phyloP scores from a whole-genome alignment of 2,113 vertebrate species.

The Phaethon lepturus region DNA sequence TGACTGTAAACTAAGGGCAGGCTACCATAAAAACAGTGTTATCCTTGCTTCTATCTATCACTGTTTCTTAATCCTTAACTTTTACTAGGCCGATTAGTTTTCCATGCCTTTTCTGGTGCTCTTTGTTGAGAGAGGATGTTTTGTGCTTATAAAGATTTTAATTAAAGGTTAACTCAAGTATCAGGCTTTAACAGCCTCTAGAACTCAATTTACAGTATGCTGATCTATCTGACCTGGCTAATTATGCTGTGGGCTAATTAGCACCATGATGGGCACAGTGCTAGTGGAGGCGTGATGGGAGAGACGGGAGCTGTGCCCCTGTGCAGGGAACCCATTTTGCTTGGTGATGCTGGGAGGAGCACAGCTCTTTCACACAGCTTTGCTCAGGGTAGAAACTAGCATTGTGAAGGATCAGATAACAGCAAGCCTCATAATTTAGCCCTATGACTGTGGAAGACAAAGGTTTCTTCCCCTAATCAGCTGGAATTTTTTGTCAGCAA shows the following conservation, averaged over 20 bases:
- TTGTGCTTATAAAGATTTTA: background rate
- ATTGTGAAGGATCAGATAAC: background rate
- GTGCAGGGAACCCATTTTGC: background rate
- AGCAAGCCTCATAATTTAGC: background rate
- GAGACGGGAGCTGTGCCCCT: fast-evolving
- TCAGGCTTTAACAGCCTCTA: background rate
- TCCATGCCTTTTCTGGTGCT: background rate
- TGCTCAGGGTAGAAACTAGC: background rate
- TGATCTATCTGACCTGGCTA: background rate
- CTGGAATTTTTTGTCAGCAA: background rate
- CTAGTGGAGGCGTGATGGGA: background rate
- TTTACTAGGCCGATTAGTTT: background rate
- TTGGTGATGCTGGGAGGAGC: fast-evolving
- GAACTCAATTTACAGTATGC: background rate
- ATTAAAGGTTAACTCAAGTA: conserved; percentile 9
- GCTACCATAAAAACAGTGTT: background rate
- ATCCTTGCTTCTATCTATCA: background rate
- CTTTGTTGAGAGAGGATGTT: background rate
- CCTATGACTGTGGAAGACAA: background rate
- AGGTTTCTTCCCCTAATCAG: fast-evolving
- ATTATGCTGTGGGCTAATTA: background rate
- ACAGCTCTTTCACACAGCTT: background rate
- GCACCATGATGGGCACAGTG: background rate
- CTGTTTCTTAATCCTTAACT: background rate
- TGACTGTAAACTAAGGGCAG: background rate